Base-by-base conservation (phyloP, 2,113 vertebrate genomes). In the Larimichthys crocea region DNA sequence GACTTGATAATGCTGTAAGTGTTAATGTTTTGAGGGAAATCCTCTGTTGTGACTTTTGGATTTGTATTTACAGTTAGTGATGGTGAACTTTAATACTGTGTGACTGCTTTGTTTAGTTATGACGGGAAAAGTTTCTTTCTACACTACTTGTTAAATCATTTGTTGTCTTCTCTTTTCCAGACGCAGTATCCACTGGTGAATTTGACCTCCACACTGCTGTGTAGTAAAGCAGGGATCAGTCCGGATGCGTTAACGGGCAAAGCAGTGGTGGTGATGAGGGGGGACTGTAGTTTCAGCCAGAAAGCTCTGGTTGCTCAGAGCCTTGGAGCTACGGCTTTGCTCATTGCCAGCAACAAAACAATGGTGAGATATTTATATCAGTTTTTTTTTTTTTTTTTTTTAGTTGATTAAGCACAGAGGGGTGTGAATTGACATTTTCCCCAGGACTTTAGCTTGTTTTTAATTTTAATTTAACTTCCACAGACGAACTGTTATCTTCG, bases 221-320 rank as follows among this genome's bases (percentile, higher is more conserved):
- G 98, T 89, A 92, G 91, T 17, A 0, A 7, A n/a, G 82, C 94
- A 31, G 96, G 95, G 3, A 65, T 94, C 82, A 91, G 76, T 61
- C 60, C 93, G 31, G 92, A 11, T 2, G 12, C 72, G 55, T 69
- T 97, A 56, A 93, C 91, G 80, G 95, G 94, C 67, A 96, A 94
- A 84, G 96, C 96, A 0, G 74, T 98, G 76, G 96, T 95, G 40
- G 98, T 99, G 52, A 94, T 94, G 93, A 92, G 92, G 35, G 97
- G 96, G 5, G 88, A 92, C 20, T 99, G 98, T 90, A 57, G 88
- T 10, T 94, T 95, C 88, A 90, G 94, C 81, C 95, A 96, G 84
- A 99, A 99, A 88, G 98, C 96, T 35, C 60, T 73, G 35, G 88
- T 97, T 46, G 98, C 98, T 53, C 96, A 98, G 78, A 64, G 0